phyloP scores from a whole-genome alignment of 1,140 invertebrate genomes.

The Trinorchestia longiramus region DNA sequence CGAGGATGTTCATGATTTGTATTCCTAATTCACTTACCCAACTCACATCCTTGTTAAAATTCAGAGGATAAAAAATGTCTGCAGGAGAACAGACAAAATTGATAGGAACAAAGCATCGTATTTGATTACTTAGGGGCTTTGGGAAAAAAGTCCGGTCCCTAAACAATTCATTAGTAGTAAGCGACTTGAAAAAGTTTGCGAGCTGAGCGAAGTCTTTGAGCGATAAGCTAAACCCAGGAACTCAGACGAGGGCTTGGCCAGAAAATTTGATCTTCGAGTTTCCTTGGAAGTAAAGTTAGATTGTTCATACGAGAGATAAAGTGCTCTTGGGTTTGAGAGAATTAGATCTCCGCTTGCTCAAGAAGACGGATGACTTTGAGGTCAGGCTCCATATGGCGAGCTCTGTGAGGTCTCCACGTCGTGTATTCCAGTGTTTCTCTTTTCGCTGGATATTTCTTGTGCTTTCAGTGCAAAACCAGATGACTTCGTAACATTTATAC shows the following conservation, averaged over 20 bases:
- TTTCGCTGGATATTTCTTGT: neutral
- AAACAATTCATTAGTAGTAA: constrained; percentile 2
- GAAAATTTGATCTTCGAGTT: neutral
- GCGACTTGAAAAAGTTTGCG: neutral
- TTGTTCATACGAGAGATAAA: constrained; percentile 36
- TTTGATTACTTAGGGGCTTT: neutral
- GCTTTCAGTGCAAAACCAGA: neutral
- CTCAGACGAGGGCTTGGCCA: neutral
- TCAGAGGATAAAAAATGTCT: neutral
- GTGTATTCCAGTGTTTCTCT: neutral
- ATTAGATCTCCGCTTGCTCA: neutral
- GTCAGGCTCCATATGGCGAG: neutral
- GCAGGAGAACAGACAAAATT: neutral
- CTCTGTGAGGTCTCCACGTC: neutral
- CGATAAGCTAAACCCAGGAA: neutral
- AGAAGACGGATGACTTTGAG: constrained; percentile 12
- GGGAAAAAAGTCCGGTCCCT: neutral
- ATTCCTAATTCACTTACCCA: neutral
- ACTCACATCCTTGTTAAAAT: neutral
- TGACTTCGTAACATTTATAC: neutral
- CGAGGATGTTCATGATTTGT: neutral
- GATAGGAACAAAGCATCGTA: neutral
- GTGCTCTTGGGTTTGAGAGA: constrained; percentile 37
- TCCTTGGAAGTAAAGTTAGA: neutral
- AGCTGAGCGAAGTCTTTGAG: neutral